These are phyloP conservation scores for Cuculus canorus DNA, from an alignment of 2,797 vertebrate genomes.

Conservation along the genomic window DNA sequence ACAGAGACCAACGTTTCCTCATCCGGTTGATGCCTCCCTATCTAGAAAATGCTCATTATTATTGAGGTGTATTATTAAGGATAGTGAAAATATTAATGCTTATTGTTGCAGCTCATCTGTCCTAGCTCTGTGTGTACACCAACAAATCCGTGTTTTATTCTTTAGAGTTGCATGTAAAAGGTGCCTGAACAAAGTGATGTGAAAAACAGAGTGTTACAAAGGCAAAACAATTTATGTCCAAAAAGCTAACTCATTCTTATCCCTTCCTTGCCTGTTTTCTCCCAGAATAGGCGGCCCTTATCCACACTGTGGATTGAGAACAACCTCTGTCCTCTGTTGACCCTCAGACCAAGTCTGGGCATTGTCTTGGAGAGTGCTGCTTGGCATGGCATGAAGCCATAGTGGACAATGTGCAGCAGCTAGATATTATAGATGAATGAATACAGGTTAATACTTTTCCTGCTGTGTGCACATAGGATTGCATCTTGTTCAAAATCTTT, in stretches of 20 bases:
- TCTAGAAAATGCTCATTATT: not conserved
- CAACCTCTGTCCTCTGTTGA: not conserved
- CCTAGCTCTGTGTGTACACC: not conserved
- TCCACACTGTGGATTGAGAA: not conserved
- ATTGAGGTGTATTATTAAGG: not conserved
- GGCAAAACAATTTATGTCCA: not conserved
- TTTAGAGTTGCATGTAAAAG: not conserved
- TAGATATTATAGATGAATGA: accelerated
- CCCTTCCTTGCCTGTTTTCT: not conserved
- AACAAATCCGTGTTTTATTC: not conserved
- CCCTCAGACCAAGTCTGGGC: not conserved
- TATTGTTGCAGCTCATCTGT: not conserved
- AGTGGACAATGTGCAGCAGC: not conserved
- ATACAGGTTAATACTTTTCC: not conserved
- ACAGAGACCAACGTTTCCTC: not conserved
- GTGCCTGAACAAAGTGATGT: not conserved
- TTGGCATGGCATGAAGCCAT: not conserved
- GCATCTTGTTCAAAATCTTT: not conserved
- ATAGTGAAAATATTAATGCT: not conserved
- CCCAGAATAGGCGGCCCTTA: not conserved
- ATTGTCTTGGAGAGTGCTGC: not conserved
- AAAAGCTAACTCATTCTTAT: not conserved
- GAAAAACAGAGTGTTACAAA: not conserved
- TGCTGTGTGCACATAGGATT: not conserved
- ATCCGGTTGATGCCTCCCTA: not conserved